A percentile compares a stretch with the other conserved stretches of the same genome.
Conservation (phyloP, 2,888 invertebrate genomes). For the Autographa gamma region DNA sequence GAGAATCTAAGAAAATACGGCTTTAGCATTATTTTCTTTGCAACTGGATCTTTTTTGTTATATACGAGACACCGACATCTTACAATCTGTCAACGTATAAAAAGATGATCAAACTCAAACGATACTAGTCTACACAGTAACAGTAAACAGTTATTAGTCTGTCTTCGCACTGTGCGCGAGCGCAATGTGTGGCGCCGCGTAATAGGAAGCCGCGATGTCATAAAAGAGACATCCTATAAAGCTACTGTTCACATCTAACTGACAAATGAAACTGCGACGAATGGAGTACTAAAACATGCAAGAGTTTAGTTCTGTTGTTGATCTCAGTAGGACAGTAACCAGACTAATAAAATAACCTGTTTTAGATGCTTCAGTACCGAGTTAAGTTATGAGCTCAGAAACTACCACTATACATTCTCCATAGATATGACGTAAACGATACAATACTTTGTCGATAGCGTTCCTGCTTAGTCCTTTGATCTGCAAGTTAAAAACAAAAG, state of each 20-base stretch:
- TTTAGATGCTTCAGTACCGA: not conserved
- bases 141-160: conserved; percentile 19
- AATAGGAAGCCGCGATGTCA: conserved; percentile 62
- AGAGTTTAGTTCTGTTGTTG: not conserved
- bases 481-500: not conserved
- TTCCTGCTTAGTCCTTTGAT: no score
- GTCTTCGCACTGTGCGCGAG: conserved; percentile 25
- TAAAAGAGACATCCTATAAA: conserved; percentile 54
- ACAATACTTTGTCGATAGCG: no score
- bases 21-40: not conserved
- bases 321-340: not conserved
- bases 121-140: conserved; percentile 9
- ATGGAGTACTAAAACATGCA: not conserved
- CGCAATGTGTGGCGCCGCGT: conserved; percentile 43
- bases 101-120: not conserved
- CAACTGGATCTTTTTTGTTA: not conserved
- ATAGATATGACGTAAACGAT: no score
- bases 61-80: not conserved
- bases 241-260: conserved; percentile 34
- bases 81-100: conserved; percentile 1
- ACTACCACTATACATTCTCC: not conserved
- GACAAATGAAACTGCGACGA: conserved; percentile 40
- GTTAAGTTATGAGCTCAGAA: not conserved
- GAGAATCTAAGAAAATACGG: not conserved
- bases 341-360: not conserved